Evolutionary conservation across 2,888 invertebrate genomes (phyloP), one percentile per base, ranked within the genome.

Genomic region (Eupithecia vulgata): DNA sequence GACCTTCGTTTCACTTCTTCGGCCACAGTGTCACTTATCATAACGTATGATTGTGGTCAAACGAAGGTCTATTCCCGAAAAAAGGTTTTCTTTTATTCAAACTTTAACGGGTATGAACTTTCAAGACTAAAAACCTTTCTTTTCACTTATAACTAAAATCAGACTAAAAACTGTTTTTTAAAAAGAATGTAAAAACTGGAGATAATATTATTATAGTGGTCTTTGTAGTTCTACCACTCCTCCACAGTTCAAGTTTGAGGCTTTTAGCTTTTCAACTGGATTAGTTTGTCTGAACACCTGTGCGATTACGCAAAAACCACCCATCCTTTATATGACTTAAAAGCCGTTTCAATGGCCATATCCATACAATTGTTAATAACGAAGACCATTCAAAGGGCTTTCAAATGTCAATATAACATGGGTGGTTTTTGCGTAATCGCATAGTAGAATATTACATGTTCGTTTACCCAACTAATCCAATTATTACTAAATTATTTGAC

Each of bases 401-500:
- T 37, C 37, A 6, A 8, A 37, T 37, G 37, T 37, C 37, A 37
- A 8, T 30, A 30, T 30, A 30, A 4, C 2, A 30, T 30, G 30
- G 30, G 4, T 30, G 30, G 30, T 30, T 30, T 37, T 37, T 37
- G 37, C 37, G 37, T 37, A 37, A 6, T 37, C 37, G 37, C 37
- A 8, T 7, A 40, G n/a, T n/a, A 40, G 12, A 12, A 1, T 10
- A 61, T 37, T 12, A 64, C 5, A 40, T 64, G 37, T 64, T 64
- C 40, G 37, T 64, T 64, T 21, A 35, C 64, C 37, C 64, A 40
- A 40, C 40, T 21, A 64, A 64, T 37, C 37, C 64, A 40, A 64
- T 64, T 64, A 40, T 40, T 21, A 13, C 62, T 21, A 64, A 40
- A 64, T 64, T 21, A 52, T 52, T 21, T 52, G 21, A 52, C 52